These are phyloP conservation scores for Scotopteryx bipunctaria DNA, from an alignment of 2,888 invertebrate species.

Conservation along the genomic window DNA sequence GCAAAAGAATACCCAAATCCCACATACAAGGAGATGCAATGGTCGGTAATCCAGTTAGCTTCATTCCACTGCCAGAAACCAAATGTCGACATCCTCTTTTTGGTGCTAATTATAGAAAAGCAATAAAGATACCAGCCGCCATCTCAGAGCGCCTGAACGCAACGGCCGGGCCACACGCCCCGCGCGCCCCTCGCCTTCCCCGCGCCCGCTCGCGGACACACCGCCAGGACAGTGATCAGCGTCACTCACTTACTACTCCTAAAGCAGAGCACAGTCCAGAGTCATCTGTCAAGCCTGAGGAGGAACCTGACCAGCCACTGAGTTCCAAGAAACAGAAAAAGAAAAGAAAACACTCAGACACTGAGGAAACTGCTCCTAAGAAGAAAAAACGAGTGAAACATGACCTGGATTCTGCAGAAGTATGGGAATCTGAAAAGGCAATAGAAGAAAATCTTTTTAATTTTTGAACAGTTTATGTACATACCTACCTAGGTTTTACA, in stretches of 20 bases:
- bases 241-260: not conserved
- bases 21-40: conserved; percentile 53
- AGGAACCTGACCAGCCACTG: not conserved
- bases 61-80: conserved; percentile 67
- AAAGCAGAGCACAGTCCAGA: conserved; percentile 4
- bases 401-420: conserved; percentile 52
- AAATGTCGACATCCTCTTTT: conserved; percentile 72
- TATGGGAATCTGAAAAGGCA: conserved; percentile 70
- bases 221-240: not conserved
- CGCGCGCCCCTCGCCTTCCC: not conserved
- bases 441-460: conserved; percentile 72
- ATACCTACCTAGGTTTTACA: not conserved
- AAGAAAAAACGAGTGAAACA: conserved; percentile 51
- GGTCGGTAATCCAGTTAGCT: conserved; percentile 52
- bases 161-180: too few relatives aligned
- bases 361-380: conserved; percentile 23
- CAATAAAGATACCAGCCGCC: conserved; percentile 54
- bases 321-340: conserved; percentile 18
- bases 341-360: conserved; percentile 6
- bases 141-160: conserved; percentile 45
- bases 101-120: conserved; percentile 63
- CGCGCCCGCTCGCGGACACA: not conserved
- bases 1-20: conserved; percentile 63
- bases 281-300: not conserved
- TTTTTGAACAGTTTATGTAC: conserved; percentile 48